Evolutionary conservation across 2,113 vertebrate species (phyloP), one percentile per base, ranked within the genome.

Genomic region (Meleagris gallopavo): DNA sequence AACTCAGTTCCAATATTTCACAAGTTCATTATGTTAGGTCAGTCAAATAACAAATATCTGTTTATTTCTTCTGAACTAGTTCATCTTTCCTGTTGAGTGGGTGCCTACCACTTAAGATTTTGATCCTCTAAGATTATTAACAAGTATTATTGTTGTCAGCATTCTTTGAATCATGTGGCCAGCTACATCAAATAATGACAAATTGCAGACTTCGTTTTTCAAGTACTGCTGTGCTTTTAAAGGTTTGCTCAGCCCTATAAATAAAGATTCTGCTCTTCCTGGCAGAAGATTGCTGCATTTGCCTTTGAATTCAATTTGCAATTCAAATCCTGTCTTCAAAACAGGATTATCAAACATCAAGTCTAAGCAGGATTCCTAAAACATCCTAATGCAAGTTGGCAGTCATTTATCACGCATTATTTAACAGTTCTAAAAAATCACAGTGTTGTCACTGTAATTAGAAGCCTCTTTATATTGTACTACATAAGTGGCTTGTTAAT

Each of bases 371-470:
- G 17, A 80, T 93, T 88, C 50, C 87, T 91, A 74, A 94, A 96
- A 91, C 89, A 90, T 93, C 87, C 86, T 89, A 94, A 90, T 91
- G 29, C 69, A 74, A 83, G 79, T 95, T 95, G 85, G 69, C 91
- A 95, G 87, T 91, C 46, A 10, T 40, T 95, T 93, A 89, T 88
- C 85, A 77, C 0, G 1, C 60, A 61, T 88, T 96, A 91, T 95
- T 93, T 93, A 91, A 65, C 64, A 91, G 50, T 95, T 88, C 91
- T 95, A 52, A 88, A 65, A 95, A 95, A 93, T 94, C 69, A 80
- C 82, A 93, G 30, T 94, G 93, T 89, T 97, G 89, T 81, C 83
- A 57, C 60, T 91, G 55, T 93, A 94, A 96, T 96, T 95, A 94
- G 52, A 95, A 91, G 10, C 57, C 64, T 95, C 85, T 91, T 95